These are phyloP conservation scores for Onchidella celtica DNA, from an alignment of 2,888 invertebrate genomes.

Conservation along the genomic window DNA sequence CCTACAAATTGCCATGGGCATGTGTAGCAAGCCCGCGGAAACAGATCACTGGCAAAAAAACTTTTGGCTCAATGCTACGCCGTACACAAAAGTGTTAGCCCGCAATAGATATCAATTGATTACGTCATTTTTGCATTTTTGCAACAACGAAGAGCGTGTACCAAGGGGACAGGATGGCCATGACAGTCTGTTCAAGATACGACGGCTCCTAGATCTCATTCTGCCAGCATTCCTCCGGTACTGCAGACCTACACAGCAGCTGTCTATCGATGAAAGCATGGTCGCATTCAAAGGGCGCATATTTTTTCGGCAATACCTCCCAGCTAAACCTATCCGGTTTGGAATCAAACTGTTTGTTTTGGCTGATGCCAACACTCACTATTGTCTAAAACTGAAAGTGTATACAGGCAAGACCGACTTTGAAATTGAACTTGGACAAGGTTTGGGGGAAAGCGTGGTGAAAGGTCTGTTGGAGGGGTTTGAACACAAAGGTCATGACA, in stretches of 20 bases:
- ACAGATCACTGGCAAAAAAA: too few species aligned
- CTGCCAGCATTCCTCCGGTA: not conserved
- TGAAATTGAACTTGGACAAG: constrained; percentile 2
- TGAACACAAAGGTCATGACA: not conserved
- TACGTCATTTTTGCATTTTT: constrained; percentile 13
- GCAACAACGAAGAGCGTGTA: not conserved
- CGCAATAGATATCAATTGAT: not conserved
- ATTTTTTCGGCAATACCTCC: not conserved
- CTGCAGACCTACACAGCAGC: constrained; percentile 11
- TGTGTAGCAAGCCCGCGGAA: too few species aligned
- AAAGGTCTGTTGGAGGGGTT: not conserved
- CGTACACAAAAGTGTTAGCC: too few species aligned
- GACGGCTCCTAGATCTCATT: constrained; percentile 5
- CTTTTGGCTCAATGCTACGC: too few species aligned
- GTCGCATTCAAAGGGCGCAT: constrained; percentile 4
- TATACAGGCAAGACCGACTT: constrained; percentile 4
- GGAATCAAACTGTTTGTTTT: not conserved
- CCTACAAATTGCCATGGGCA: too few species aligned
- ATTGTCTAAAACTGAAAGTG: not conserved
- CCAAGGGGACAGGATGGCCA: constrained; percentile 28
- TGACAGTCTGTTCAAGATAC: constrained; percentile 28
- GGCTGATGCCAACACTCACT: constrained; percentile 10
- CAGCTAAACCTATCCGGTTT: not conserved
- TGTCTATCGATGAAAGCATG: constrained; percentile 10
- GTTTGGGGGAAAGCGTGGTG: constrained; percentile 9